A percentile compares a stretch with the other conserved stretches of the same genome.
Conservation (phyloP, 2,888 invertebrate genomes). For the Athalia cordata region DNA sequence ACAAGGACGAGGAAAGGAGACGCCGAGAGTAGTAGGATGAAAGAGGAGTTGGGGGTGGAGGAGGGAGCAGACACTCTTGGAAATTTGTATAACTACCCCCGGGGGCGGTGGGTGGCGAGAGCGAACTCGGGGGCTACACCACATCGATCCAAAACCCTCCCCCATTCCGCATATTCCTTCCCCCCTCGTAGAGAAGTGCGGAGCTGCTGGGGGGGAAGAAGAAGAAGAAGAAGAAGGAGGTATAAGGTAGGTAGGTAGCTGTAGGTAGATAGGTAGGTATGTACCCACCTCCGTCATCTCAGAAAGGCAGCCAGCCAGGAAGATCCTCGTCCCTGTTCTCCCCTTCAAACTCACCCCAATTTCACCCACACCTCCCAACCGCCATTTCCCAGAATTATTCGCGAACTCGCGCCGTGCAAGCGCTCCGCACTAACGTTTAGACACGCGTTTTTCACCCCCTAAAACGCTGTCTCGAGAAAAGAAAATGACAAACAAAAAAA, state of each 20-base stretch:
- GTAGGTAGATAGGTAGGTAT: too few relatives aligned
- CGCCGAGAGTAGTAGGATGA: slow-evolving; percentile 44
- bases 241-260: slow-evolving; percentile 34
- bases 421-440: too few relatives aligned
- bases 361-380: background rate
- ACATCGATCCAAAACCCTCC: slow-evolving; percentile 66
- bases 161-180: slow-evolving; percentile 48
- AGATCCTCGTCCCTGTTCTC: background rate
- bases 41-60: slow-evolving; percentile 39
- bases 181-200: slow-evolving; percentile 10
- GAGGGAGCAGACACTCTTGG: slow-evolving; percentile 70
- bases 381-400: background rate
- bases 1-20: slow-evolving; percentile 52
- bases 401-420: background rate
- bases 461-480: background rate
- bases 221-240: background rate
- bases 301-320: slow-evolving; percentile 50
- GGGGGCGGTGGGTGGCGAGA: slow-evolving; percentile 60
- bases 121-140: slow-evolving; percentile 60
- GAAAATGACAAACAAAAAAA: background rate
- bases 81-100: slow-evolving; percentile 73
- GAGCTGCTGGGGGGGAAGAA: background rate
- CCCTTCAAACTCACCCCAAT: too few relatives aligned
- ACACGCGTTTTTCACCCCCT: too few relatives aligned
- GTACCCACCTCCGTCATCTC: slow-evolving; percentile 66